Evolutionary conservation across 2,888 invertebrate genomes (phyloP).

Genomic region (Furcula furcula): DNA sequence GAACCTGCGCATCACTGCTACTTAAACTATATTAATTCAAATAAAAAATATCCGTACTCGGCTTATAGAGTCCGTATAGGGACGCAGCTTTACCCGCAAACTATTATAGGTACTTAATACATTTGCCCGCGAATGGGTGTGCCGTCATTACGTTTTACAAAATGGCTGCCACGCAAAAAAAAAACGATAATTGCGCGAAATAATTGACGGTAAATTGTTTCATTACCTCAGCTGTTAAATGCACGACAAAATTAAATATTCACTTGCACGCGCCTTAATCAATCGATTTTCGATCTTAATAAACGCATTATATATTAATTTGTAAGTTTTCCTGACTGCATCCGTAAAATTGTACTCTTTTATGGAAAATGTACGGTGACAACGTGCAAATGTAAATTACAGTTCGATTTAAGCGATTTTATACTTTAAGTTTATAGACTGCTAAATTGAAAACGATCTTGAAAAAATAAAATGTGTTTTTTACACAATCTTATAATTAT

Average conservation of each 20-base stretch:
- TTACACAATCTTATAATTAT: constrained; percentile 20
- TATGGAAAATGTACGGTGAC: constrained; percentile 26
- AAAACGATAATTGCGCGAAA: constrained; percentile 47
- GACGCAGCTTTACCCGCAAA: constrained; percentile 7
- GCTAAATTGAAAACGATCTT: too few species aligned
- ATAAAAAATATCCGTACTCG: too few species aligned
- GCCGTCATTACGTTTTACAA: constrained; percentile 47
- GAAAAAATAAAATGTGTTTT: too few species aligned
- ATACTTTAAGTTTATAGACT: too few species aligned
- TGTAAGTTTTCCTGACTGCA: too few species aligned
- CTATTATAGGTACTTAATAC: too few species aligned
- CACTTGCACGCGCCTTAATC: background rate
- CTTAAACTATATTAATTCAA: too few species aligned
- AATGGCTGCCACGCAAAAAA: constrained; percentile 58
- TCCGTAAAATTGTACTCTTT: constrained; percentile 9
- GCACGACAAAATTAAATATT: constrained; percentile 16
- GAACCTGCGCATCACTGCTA: too few species aligned
- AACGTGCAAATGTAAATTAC: constrained; percentile 34
- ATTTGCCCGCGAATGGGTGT: constrained; percentile 41
- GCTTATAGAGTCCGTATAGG: too few species aligned
- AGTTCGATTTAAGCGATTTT: constrained; percentile 11
- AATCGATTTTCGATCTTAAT: constrained; percentile 12
- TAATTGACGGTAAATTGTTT: constrained; percentile 65
- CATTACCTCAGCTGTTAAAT: constrained; percentile 58
- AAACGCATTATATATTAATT: too few species aligned